Evolutionary conservation across 2,888 invertebrate species (phyloP), one percentile per base, ranked within the genome.

Genomic region (Actias luna): DNA sequence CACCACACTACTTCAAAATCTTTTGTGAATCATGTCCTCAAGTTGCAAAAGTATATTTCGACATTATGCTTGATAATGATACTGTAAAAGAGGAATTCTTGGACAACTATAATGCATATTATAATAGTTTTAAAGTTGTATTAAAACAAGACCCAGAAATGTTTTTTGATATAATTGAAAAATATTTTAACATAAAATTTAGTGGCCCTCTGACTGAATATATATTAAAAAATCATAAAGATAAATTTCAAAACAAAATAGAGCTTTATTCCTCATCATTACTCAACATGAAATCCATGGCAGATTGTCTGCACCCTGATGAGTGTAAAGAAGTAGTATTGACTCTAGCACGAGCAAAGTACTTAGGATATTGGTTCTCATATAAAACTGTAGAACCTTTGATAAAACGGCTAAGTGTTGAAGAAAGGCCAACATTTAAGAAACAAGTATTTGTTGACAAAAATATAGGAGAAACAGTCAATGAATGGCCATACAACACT

Each of bases 151-250:
- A 87, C 14, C 65, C 79, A 0, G 70, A 79, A 35, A 60, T 78
- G 55, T 85, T 77, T 66, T 71, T 88, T 29, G 76, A 85, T 31
- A 73, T 86, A 25, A 65, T 77, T 7, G 87, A 87, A 65, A 78
- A 78, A 65, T 80, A 83, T 71, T 81, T 75, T 50, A 70, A 76
- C 62, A 36, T 65, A 5, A 16, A 66, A 22, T 66, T 84, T 0
- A 79, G 76, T 65, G 61, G 79, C 16, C 57, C 59, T 1, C 65
- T 76, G 1, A 85, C 88, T 1, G 74, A 73, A 57, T 75, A 76
- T 55, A 78, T 87, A 16, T 69, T 88, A 65, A 76, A 70, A 22
- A 65, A 73, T 25, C 79, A 78, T 60, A 87, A 80, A 67, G 58
- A 67, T 18, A 82, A 80, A 62, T 79, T 83, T 60, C 59, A 71